Base-by-base conservation (phyloP, 2,113 vertebrate species). In the Mesoclemmys tuberculata region DNA sequence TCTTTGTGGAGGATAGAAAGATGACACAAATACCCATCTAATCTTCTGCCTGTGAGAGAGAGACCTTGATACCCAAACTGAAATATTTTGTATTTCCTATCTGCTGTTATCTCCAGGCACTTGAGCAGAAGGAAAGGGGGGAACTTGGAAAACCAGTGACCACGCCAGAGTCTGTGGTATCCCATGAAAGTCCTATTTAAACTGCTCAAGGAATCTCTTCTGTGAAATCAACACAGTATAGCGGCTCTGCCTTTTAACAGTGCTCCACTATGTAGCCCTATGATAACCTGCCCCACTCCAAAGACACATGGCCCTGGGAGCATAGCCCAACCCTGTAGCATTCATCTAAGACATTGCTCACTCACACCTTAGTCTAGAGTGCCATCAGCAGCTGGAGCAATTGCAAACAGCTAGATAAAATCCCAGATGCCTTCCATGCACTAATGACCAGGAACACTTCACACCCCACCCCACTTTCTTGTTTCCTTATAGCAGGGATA, bases 401-500 rank as follows among this genome's bases (percentile, higher is more conserved):
- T 82, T 82, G 54, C 80, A 58, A 56, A 58, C 24, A 44, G 26
- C 26, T 82, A 56, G 80, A 56, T 44, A 26, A 82, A 56, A 27
- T 41, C 38, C 24, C 38, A n/a, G 80, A 41, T 41, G n/a, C 14
- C 80, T 82, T 82, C 48, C n/a, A 56, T 41, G 41, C 38, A 29
- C 74, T 27, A 77, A 77, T 46, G 41, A 46, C 74, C 71, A 77
- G 41, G 74, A 41, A 44, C 3, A 48, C 9, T 35, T 52, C 78
- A 22, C 78, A 11, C 48, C 27, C 46, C 48, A 18, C 18, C 9
- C 29, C 18, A 22, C 56, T 46, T 84, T 88, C 46, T 52, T 80
- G 9, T 19, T 11, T 12, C 12, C 41, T 35, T 3, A 2, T 0
- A 22, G 86, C 14, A 52, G n/a, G 8, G 8, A 2, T 52, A 82